A percentile compares a stretch with the other conserved stretches of the same genome.
These are phyloP conservation scores for Ageneiosus marmoratus DNA, from an alignment of 2,113 vertebrate species.

Conservation along the genomic window DNA sequence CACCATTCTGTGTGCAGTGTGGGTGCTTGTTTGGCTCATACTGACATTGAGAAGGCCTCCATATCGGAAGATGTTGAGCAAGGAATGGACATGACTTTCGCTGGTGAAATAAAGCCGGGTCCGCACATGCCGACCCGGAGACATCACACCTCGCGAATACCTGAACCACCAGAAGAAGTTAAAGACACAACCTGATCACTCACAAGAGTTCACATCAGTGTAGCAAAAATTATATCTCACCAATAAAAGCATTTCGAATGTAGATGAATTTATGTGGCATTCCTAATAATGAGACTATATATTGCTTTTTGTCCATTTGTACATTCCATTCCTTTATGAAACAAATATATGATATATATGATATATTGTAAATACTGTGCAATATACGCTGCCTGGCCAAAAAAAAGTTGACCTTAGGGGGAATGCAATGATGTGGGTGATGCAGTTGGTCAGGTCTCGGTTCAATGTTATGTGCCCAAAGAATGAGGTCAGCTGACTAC, in stretches of 20 bases:
- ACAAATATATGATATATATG: not conserved
- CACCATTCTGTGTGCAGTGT: not conserved
- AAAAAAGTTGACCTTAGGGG: no score
- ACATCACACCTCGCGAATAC: conserved; percentile 95
- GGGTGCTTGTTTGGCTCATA: not conserved
- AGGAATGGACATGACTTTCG: conserved; percentile 95
- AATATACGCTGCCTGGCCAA: no score
- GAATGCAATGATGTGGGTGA: no score
- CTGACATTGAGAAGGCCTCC: conserved; percentile 92
- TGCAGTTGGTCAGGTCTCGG: no score
- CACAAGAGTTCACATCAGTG: conserved; percentile 35
- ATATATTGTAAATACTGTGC: not conserved
- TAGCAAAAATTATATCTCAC: not conserved
- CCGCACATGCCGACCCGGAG: conserved; percentile 92
- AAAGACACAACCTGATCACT: conserved; percentile 50
- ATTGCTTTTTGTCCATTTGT: no score
- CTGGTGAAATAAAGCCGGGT: conserved; percentile 97
- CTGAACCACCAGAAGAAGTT: conserved; percentile 67
- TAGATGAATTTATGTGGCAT: not conserved
- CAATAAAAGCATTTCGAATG: not conserved
- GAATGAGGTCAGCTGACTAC: no score
- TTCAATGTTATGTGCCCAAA: no score
- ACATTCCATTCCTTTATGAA: not conserved
- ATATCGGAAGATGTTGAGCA: conserved; percentile 94
- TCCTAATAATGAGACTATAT: not conserved